Evolutionary conservation across 2,888 invertebrate genomes (phyloP), one percentile per base, ranked within the genome.

Genomic region (Nasonovia ribisnigri): DNA sequence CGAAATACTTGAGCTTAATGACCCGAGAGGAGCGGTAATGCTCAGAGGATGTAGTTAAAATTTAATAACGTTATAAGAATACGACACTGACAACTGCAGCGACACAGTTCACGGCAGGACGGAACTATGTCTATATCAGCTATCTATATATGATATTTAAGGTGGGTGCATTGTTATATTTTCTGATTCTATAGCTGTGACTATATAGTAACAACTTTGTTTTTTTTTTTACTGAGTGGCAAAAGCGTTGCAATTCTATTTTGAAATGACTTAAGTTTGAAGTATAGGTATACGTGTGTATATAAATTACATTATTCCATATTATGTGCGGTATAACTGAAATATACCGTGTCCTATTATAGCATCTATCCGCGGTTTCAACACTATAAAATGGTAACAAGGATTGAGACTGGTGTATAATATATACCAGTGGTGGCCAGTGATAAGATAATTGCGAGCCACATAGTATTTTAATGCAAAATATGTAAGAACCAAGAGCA

Each of bases 41-140:
- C 42, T 36, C 54, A 57, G 2, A 54, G 88, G 88, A 57, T 0
- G 54, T 88, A 88, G 88, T 88, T 88, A 88, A 88, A 42, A 88
- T 88, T 88, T 88, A 54, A 57, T 88, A 88, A 88, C 29, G 88
- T 13, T 10, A 29, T 42, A 54, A 88, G 6, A 36, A 88, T 54
- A 10, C 36, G 1, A 42, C 54, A 13, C 54, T 88, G 26, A 26
- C 88, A 51, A 42, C 54, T 54, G 16, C 10, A n/a, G 88, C 54
- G 4, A 6, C 16, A 57, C 26, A 54, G 57, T 88, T 42, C 42
- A 88, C 13, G 36, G 11, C 54, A 54, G 54, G 54, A 88, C 6
- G 88, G 13, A 88, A 88, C 54, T 88, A 42, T 43, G 36, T 77
- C 20, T 20, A 77, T 20, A 77, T 77, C 20, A 77, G 2, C 36